Conservation (phyloP, 2,888 invertebrate species). For the Pycnomerus fuliginosus region DNA sequence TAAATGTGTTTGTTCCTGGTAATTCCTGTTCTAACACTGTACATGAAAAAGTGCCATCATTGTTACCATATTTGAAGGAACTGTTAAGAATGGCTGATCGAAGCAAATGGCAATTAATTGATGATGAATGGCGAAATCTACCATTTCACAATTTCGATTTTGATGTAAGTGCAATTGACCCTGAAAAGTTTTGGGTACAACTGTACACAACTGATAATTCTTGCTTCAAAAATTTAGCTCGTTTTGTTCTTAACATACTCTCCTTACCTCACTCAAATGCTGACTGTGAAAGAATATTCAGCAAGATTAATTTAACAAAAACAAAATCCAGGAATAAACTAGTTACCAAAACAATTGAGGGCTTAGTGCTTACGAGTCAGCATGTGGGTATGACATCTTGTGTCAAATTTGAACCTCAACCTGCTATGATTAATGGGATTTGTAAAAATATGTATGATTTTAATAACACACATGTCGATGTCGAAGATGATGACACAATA, state of each 20-base stretch:
- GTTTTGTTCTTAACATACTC: not conserved
- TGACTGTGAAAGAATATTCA: not conserved
- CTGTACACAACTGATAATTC: not conserved
- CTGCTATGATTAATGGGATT: too few species aligned
- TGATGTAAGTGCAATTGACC: too few species aligned
- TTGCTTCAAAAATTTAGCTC: not conserved
- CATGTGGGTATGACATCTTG: too few species aligned
- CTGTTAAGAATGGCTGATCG: too few species aligned
- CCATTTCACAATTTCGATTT: too few species aligned
- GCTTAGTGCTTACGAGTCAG: not conserved
- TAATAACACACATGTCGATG: too few species aligned
- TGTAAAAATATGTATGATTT: too few species aligned
- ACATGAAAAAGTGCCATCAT: not conserved
- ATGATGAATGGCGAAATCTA: too few species aligned
- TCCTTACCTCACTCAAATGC: slow-evolving; percentile 1
- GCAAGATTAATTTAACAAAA: not conserved
- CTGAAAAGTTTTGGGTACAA: not conserved
- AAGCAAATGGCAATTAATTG: too few species aligned
- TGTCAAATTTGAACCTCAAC: too few species aligned
- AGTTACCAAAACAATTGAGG: not conserved
- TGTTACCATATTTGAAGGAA: not conserved
- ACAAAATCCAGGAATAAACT: not conserved
- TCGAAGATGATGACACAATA: too few species aligned
- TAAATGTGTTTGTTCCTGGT: not conserved
- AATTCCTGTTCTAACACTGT: not conserved